Evolutionary conservation across 2,113 vertebrate genomes (phyloP).

Genomic region (Gasterosteus aculeatus): DNA sequence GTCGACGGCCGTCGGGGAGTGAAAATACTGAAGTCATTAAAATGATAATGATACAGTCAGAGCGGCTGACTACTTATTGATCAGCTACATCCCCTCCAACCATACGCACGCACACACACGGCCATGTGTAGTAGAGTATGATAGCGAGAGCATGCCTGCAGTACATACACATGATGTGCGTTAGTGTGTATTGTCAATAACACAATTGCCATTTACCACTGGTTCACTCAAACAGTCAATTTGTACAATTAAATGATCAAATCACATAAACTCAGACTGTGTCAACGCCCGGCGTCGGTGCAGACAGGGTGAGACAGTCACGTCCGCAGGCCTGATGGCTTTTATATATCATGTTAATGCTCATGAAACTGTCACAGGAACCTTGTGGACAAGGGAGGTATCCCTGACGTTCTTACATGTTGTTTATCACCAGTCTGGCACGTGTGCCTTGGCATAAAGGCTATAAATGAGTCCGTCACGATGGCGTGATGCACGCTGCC

Average conservation of each 20-base stretch:
- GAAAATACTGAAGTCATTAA: slow-evolving; percentile 76
- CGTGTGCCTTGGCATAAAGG: slow-evolving; percentile 6
- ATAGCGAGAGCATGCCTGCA: slow-evolving; percentile 2
- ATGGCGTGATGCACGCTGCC: slow-evolving; percentile 36
- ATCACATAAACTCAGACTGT: slow-evolving; percentile 11
- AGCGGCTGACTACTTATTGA: slow-evolving; percentile 65
- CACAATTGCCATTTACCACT: slow-evolving; percentile 21
- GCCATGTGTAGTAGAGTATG: slow-evolving; percentile 16
- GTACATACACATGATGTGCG: background rate
- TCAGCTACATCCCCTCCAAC: slow-evolving; percentile 38
- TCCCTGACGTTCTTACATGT: slow-evolving; percentile 46
- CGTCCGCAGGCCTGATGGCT: slow-evolving; percentile 34
- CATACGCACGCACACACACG: background rate
- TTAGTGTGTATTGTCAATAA: slow-evolving; percentile 40
- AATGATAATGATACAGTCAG: slow-evolving; percentile 72
- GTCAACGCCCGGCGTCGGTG: slow-evolving; percentile 17
- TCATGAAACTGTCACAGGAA: slow-evolving; percentile 57
- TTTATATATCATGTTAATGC: slow-evolving; percentile 68
- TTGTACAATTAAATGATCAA: slow-evolving; percentile 28
- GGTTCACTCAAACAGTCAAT: slow-evolving; percentile 22
- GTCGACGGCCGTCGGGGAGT: slow-evolving; percentile 48
- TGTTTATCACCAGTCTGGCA: slow-evolving; percentile 55
- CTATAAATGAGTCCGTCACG: slow-evolving; percentile 38
- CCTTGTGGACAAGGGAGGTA: slow-evolving; percentile 41
- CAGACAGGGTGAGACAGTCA: slow-evolving; percentile 20